Conservation (phyloP, 1,140 invertebrate species). For the Drosophila suzukii region DNA sequence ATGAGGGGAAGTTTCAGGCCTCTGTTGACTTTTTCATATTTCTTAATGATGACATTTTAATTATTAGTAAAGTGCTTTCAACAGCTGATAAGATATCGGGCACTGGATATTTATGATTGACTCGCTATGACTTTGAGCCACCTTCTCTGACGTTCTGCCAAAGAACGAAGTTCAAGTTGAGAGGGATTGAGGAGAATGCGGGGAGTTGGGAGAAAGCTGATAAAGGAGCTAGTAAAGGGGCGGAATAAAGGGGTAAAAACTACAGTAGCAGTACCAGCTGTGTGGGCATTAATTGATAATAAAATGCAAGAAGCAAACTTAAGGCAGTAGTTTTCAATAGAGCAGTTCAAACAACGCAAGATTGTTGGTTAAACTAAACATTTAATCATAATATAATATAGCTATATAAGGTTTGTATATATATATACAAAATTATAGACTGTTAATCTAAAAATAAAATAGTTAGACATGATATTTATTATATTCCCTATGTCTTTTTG, state of each 20-base stretch:
- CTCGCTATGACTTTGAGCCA: conserved; percentile 36
- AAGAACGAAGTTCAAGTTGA: conserved; percentile 57
- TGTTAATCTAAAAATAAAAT: no score
- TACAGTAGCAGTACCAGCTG: conserved; percentile 34
- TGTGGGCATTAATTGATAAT: conserved; percentile 41
- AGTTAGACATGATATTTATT: no score
- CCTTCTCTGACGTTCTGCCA: conserved; percentile 16
- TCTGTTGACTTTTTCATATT: conserved; percentile 83
- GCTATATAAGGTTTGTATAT: no score
- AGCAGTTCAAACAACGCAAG: conserved; percentile 6
- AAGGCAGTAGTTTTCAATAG: conserved; percentile 14
- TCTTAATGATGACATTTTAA: conserved; percentile 83
- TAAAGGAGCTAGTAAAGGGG: neutral
- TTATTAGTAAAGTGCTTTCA: conserved; percentile 83
- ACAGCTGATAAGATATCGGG: conserved; percentile 75
- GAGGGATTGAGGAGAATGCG: conserved; percentile 8
- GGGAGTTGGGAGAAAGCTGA: conserved; percentile 12
- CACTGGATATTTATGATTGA: conserved; percentile 74
- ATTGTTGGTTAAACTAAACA: neutral
- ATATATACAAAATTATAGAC: no score
- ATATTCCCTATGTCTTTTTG: no score
- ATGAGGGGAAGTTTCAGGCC: conserved; percentile 22
- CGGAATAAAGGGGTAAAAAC: conserved; percentile 3
- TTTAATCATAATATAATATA: no score
- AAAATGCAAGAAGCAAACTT: conserved; percentile 8